Percentiles rank a stretch among this genome's conserved stretches.
phyloP scores from a whole-genome alignment of 2,113 vertebrate genomes.

The Lagopus leucura region DNA sequence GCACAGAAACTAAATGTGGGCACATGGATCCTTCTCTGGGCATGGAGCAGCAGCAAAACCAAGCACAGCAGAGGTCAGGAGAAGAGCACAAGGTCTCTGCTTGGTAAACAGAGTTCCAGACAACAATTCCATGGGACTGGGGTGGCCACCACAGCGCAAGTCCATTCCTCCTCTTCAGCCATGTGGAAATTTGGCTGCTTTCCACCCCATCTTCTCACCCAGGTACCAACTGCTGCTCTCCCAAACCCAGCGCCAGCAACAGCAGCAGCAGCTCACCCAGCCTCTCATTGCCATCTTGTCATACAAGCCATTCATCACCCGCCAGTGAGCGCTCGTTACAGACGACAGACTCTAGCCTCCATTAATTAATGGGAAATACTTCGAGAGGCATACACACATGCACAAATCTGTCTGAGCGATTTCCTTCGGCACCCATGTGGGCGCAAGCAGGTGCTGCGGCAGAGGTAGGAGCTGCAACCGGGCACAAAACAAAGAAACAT shows the following conservation, averaged over 20 bases:
- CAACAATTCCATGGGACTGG: not conserved
- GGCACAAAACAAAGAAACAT: not conserved
- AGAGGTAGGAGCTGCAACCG: not conserved
- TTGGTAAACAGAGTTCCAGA: not conserved
- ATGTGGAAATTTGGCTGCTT: not conserved
- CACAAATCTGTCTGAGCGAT: conserved; percentile 40
- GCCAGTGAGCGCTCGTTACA: not conserved
- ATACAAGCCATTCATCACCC: conserved; percentile 51
- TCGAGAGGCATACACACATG: not conserved
- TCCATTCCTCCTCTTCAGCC: not conserved
- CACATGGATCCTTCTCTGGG: not conserved
- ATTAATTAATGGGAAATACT: conserved; percentile 63
- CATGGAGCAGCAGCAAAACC: not conserved
- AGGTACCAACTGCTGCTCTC: not conserved
- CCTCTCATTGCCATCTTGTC: conserved; percentile 39
- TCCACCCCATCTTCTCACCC: not conserved
- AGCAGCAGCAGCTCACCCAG: rapidly evolving
- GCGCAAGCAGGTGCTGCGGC: rapidly evolving
- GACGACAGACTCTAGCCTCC: conserved; percentile 56
- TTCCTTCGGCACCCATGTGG: not conserved
- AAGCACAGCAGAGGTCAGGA: not conserved
- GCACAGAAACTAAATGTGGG: not conserved
- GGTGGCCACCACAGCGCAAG: rapidly evolving
- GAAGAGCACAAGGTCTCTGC: not conserved
- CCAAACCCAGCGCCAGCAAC: not conserved